Evolutionary conservation across 2,113 vertebrate species (phyloP), one percentile per base, ranked within the genome.

Genomic region (Cricetomys ansorgei): DNA sequence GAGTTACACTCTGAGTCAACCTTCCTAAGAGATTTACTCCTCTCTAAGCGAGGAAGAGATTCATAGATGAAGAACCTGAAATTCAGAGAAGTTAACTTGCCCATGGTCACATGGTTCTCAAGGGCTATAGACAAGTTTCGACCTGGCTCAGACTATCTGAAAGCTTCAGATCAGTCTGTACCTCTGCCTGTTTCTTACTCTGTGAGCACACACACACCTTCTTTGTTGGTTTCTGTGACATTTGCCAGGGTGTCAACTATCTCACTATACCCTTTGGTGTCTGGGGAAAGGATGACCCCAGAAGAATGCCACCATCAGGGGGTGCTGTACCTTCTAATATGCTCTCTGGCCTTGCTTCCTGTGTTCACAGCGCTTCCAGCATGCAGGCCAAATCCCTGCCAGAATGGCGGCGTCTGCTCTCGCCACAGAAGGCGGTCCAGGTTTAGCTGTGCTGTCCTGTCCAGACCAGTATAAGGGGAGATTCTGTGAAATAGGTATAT

Each of bases 401-500:
- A 93, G 95, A 99, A 99, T 1, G 98, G 98, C 5, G 99, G 98
- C 9, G 88, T 3, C 91, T 99, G 99, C 85, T 50, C 83, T 11
- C 89, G 94, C 76, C 95, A 97, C n/a, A 98, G 88, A 89, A 55
- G 86, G 93, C 98, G 98, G 96, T 98, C 98, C 43, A 98, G 95
- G 75, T 99, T 99, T 84, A 97, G 83, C 94, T 99, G 99, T 16
- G 0, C 91, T n/a, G n/a, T n/a, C n/a, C 65, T 99, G 99, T 88
- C 96, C 97, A 0, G 75, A 97, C 4, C 79, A 43, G 48, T 99
- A 98, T 97, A 97, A 80, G 85, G 99, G 99, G 13, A 98, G 65
- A 87, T 97, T 99, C 83, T 99, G 99, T 3, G 98, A 99, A 98
- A 98, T 99, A 0, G 98, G 99, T 99, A 98, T 0, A 97, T 64